Base-by-base conservation (phyloP, 1,140 invertebrate species). In the Dolichoris vasculosae region DNA sequence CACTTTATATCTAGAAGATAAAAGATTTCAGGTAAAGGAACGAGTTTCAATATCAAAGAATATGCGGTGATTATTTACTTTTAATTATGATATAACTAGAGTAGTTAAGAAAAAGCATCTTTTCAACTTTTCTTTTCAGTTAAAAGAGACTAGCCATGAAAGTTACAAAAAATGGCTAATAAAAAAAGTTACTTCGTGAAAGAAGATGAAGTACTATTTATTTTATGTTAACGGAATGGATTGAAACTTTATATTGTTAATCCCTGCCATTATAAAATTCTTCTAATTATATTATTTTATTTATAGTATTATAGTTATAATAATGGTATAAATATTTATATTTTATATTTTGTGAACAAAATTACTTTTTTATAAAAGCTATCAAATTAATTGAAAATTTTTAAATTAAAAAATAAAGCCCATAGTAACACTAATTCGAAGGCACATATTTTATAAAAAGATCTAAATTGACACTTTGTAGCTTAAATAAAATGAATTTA, bases 31-130 rank as follows among this genome's bases (percentile, higher is more conserved):
- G 0, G 38, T 0, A 51, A 76, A 32, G 75, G 40, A 76, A 51
- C 11, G 3, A 64, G n/a, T 38, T 23, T 63, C 46, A 51, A 82
- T 76, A 8, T 40, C 48, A 76, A 35, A 30, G 26, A 64, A 26
- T 26, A 73, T 30, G n/a, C n/a, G 51, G 80, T 83, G 88, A 90
- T 90, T 90, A 90, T 90, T 90, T 90, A 88, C 84, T 88, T 90
- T 90, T 90, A 89, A 90, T 90, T 90, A 90, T 87, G 80, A 46
- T 43, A 15, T 73, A 55, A 26, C 38, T 80, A 26, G 0, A 0
- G 59, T 43, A 43, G 35, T 64, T 80, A 64, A 30, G 67, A 64
- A 9, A 6, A 35, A 30, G 26, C 9, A 67, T 78, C 55, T 69
- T 67, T 11, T 67, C 51, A 46, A 40, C 1, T 76, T 83, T 64